These are phyloP conservation scores for Gisinianus flammeolus DNA, from an alignment of 2,888 invertebrate genomes.

Conservation along the genomic window DNA sequence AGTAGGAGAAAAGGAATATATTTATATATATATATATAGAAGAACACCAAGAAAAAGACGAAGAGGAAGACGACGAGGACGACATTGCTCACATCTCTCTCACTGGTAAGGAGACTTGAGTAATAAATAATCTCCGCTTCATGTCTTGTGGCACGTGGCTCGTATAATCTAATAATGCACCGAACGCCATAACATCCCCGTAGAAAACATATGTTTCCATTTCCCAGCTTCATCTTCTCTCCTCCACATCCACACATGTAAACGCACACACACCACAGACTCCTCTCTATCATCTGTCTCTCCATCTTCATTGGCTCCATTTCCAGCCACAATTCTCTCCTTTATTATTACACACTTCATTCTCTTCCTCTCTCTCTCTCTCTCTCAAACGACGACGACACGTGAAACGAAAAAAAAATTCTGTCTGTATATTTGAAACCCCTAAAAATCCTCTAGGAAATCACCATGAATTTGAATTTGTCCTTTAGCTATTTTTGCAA, in stretches of 20 bases:
- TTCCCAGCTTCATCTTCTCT: not conserved
- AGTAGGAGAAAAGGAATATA: not conserved
- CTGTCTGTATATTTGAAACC: no score
- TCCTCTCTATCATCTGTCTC: not conserved
- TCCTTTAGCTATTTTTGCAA: no score
- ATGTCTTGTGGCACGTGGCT: conserved; percentile 9
- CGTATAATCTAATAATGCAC: conserved; percentile 7
- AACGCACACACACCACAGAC: no score
- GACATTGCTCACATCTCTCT: not conserved
- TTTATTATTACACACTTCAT: not conserved
- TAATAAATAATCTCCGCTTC: conserved; percentile 10
- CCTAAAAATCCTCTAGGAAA: no score
- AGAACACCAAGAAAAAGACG: not conserved
- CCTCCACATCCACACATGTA: not conserved
- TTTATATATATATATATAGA: no score
- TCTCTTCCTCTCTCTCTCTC: no score
- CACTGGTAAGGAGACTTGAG: not conserved
- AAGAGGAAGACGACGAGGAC: not conserved
- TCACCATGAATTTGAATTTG: no score
- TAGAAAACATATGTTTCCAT: conserved; percentile 9
- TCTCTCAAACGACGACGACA: no score
- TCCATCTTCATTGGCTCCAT: not conserved
- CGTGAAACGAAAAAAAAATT: no score
- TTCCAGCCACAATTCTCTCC: not conserved
- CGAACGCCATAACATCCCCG: not conserved